Evolutionary conservation across 2,113 vertebrate species (phyloP), one percentile per base, ranked within the genome.

Genomic region (Daboia siamensis): DNA sequence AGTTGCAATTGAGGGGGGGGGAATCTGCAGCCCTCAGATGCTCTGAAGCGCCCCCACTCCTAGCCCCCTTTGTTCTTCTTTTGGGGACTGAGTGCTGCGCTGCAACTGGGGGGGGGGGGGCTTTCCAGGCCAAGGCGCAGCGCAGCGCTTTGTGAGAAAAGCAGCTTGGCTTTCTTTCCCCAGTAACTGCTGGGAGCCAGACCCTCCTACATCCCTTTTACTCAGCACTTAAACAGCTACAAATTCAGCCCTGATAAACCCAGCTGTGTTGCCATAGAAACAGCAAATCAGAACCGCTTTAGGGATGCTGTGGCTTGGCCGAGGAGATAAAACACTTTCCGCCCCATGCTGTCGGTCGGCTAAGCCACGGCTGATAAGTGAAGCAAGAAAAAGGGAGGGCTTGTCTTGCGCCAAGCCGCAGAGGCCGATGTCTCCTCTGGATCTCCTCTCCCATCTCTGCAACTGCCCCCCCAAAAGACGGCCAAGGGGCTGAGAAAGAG

Each of bases 301-400:
- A 95, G 96, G 96, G 96, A 96, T 96, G 92, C 94, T 95, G 96
- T 95, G 91, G 95, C 96, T 97, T 95, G 97, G 97, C 51, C 97
- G 97, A 97, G 96, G 96, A 97, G 97, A 97, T 98, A 97, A 98
- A 98, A 98, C 94, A 97, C 97, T 98, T 98, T 97, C 96, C 97
- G 97, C 97, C 95, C 97, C 97, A 97, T 95, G 97, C 97, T 97
- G 97, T 97, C 94, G 94, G 97, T 97, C 94, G 94, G 96, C 96
- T 96, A 97, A 97, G 97, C 96, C 96, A 96, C 93, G 93, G 94
- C 93, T 96, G 97, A 97, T 97, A 96, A 97, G 96, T 95, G 94
- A 94, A 94, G 94, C 46, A 90, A 94, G 94, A 97, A 94, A 93
- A 93, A 95, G 29, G 94, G 95, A 93, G 90, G 0, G 95, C 3